Evolutionary conservation across 2,888 invertebrate genomes (phyloP), one percentile per base, ranked within the genome.

Genomic region (Acrobasis suavella): DNA sequence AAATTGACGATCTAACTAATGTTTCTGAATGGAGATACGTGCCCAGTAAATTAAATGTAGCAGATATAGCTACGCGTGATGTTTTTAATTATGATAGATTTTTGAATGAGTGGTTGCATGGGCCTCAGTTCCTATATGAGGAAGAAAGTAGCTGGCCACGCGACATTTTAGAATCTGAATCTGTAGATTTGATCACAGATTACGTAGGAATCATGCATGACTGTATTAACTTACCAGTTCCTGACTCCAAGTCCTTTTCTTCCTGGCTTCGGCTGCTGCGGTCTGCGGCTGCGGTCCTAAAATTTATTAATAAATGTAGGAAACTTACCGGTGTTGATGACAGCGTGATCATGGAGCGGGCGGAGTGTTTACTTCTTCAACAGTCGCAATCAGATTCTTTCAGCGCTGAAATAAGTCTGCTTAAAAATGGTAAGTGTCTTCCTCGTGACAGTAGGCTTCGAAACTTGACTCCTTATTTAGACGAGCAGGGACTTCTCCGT

Each of bases 31-130:
- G n/a, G n/a, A n/a, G n/a, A n/a, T n/a, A n/a, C 10, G 39, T 39
- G 10, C 39, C 62, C 56, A 50, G 46, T 39, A 59, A 59, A 60
- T 6, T 67, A 59, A 58, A 64, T 60, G 39, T 50, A 39, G 39
- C 39, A 9, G 39, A 39, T 7, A 39, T 39, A 39, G 61, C 61
- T 22, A 60, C n/a, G 50, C 59, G 10, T 49, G 60, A 37, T 12
- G 49, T 2, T 12, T 49, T 49, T 15, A n/a, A 49, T n/a, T n/a
- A 49, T n/a, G n/a, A 12, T 15, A 14, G 12, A 1, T 49, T 49
- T 49, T 14, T n/a, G n/a, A n/a, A n/a, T 49, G n/a, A n/a, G 49
- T 49, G 49, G 49, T 49, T 49, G 1, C 12, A 49, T 12, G 7
- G 49, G 12, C 49, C 49, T 6, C 14, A 12, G 12, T 50, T 49